These are phyloP conservation scores for Drosophila rubida DNA, from an alignment of 2,888 invertebrate genomes.

Conservation along the genomic window DNA sequence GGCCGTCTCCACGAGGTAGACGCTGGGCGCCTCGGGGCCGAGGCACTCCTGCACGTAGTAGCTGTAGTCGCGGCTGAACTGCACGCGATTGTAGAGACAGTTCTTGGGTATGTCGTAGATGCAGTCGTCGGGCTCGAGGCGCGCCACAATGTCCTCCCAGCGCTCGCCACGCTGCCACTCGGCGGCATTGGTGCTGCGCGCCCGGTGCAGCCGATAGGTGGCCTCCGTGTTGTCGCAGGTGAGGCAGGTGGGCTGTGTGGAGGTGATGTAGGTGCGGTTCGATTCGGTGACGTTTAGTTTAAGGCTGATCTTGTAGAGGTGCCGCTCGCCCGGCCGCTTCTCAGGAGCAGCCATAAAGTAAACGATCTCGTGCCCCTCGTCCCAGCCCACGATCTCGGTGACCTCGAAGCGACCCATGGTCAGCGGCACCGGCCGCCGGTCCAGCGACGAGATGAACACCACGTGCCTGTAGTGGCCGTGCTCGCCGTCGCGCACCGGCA, in stretches of 20 bases:
- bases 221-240: conserved; percentile 84
- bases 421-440: conserved; percentile 85
- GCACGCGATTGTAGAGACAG: conserved; percentile 88
- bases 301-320: conserved; percentile 90
- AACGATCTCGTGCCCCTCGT: conserved; percentile 89
- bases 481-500: conserved; percentile 88
- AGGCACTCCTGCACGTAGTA: conserved; percentile 91
- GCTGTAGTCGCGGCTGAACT: conserved; percentile 88
- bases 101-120: conserved; percentile 85
- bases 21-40: conserved; percentile 90
- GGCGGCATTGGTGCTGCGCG: conserved; percentile 55
- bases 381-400: conserved; percentile 91
- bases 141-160: conserved; percentile 67
- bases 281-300: conserved; percentile 85
- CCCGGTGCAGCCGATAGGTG: conserved; percentile 79
- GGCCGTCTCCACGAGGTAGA: conserved; percentile 87
- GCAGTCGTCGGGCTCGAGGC: conserved; percentile 71
- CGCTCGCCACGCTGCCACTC: conserved; percentile 59
- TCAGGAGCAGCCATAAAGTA: conserved; percentile 93
- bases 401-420: conserved; percentile 92
- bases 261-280: conserved; percentile 84
- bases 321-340: conserved; percentile 91
- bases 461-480: conserved; percentile 88
- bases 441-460: conserved; percentile 84
- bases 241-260: conserved; percentile 84